Evolutionary conservation across 2,797 vertebrate species (phyloP).

Genomic region (Morelia viridis): DNA sequence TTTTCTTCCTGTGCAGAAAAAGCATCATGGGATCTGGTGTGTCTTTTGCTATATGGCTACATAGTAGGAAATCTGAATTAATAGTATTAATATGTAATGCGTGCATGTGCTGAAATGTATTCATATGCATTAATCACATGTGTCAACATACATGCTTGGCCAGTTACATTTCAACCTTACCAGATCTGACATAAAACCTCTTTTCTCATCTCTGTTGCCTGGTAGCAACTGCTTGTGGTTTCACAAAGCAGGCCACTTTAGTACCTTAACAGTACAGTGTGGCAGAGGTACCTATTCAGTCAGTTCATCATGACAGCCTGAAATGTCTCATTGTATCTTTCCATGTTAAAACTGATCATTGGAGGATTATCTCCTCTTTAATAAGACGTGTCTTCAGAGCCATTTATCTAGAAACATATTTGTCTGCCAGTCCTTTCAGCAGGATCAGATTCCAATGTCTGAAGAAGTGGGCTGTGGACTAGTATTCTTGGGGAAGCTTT

Average conservation of each 20-base stretch:
- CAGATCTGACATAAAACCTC: background rate
- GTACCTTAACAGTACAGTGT: background rate
- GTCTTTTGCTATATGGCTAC: background rate
- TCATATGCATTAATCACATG: background rate
- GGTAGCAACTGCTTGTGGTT: background rate
- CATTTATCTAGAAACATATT: too few species aligned
- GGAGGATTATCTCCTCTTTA: background rate
- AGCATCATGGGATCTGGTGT: too few species aligned
- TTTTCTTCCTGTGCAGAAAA: background rate
- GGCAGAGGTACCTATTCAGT: background rate
- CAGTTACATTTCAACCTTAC: background rate
- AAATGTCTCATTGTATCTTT: background rate
- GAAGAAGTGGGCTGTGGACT: background rate
- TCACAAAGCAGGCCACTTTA: background rate
- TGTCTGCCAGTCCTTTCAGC: background rate
- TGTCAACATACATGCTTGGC: background rate
- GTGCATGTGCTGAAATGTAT: background rate
- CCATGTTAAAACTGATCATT: background rate
- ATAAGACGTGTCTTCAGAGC: background rate
- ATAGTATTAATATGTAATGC: background rate
- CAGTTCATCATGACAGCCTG: background rate
- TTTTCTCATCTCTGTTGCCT: background rate
- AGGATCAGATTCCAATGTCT: background rate
- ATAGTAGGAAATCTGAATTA: background rate
- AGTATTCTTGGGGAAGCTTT: background rate